These are phyloP conservation scores for Micrasema longulum DNA, from an alignment of 1,140 invertebrate genomes.

Conservation along the genomic window DNA sequence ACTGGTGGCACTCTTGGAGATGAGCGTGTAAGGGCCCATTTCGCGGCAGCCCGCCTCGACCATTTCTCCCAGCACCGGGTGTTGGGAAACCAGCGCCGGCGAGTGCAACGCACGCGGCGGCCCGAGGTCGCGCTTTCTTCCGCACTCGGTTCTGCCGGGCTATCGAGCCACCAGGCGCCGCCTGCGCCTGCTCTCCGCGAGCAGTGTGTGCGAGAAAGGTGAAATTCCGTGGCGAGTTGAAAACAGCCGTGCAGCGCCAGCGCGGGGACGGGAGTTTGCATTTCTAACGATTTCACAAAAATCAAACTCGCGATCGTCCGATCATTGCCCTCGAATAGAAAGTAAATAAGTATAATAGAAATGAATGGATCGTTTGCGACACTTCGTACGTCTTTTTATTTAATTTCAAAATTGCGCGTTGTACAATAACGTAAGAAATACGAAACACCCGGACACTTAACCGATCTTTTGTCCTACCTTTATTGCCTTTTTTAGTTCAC, in stretches of 20 bases:
- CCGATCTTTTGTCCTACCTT: slow-evolving; percentile 6
- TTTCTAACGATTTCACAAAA: slow-evolving; percentile 46
- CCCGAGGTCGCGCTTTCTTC: background rate
- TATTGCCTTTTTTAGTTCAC: too few species aligned
- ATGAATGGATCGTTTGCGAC: slow-evolving; percentile 9
- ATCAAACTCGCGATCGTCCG: slow-evolving; percentile 37
- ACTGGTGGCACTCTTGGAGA: too few species aligned
- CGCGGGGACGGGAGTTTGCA: slow-evolving; percentile 36
- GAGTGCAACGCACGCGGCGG: background rate
- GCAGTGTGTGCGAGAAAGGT: slow-evolving; percentile 47
- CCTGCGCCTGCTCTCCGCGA: background rate
- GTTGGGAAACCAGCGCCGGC: background rate
- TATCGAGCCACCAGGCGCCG: background rate
- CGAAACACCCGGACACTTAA: slow-evolving; percentile 8
- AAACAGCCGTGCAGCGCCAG: background rate
- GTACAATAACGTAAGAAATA: background rate
- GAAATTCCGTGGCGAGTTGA: too few species aligned
- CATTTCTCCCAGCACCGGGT: too few species aligned
- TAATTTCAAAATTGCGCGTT: background rate
- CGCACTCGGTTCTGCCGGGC: background rate
- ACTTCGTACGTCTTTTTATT: too few species aligned
- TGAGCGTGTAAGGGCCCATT: too few species aligned
- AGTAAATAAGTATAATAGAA: slow-evolving; percentile 33
- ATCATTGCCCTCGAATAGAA: slow-evolving; percentile 47
- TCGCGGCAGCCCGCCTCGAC: too few species aligned